These are phyloP conservation scores for Coboldia fuscipes DNA, from an alignment of 1,140 invertebrate species.

Conservation along the genomic window DNA sequence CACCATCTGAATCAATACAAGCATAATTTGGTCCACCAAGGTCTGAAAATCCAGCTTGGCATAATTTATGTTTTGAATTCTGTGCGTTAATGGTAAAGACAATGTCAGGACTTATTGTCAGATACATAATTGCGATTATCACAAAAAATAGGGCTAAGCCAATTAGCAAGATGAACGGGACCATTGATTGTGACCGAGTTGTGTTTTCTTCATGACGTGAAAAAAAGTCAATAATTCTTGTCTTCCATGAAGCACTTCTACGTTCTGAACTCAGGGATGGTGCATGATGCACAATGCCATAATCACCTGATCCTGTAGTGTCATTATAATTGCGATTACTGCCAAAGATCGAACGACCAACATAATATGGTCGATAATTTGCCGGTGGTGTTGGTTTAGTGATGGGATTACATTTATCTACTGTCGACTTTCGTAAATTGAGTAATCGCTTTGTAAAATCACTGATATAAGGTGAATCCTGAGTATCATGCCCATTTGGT, in stretches of 20 bases:
- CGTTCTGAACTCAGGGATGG: background rate
- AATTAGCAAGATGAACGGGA: slow-evolving; percentile 36
- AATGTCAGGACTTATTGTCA: slow-evolving; percentile 26
- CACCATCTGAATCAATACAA: slow-evolving; percentile 20
- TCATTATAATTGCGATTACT: background rate
- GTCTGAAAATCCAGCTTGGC: slow-evolving; percentile 1
- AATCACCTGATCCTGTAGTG: background rate
- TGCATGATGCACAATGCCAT: slow-evolving; percentile 2
- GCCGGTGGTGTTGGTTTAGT: background rate
- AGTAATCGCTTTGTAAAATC: slow-evolving; percentile 1
- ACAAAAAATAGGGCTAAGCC: slow-evolving; percentile 39
- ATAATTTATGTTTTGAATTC: slow-evolving; percentile 2
- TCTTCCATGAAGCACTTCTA: background rate
- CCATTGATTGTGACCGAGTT: slow-evolving; percentile 29
- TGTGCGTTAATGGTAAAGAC: slow-evolving; percentile 6
- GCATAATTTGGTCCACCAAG: background rate
- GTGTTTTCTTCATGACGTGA: slow-evolving; percentile 7
- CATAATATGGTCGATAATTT: background rate
- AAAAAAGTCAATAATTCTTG: slow-evolving; percentile 1
- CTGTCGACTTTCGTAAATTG: background rate
- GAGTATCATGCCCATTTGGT: background rate
- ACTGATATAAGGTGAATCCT: background rate
- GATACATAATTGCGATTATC: slow-evolving; percentile 37
- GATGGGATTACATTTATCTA: background rate
- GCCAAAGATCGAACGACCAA: background rate